Conservation (phyloP, 2,113 vertebrate species). For the Anser brachyrhynchus region DNA sequence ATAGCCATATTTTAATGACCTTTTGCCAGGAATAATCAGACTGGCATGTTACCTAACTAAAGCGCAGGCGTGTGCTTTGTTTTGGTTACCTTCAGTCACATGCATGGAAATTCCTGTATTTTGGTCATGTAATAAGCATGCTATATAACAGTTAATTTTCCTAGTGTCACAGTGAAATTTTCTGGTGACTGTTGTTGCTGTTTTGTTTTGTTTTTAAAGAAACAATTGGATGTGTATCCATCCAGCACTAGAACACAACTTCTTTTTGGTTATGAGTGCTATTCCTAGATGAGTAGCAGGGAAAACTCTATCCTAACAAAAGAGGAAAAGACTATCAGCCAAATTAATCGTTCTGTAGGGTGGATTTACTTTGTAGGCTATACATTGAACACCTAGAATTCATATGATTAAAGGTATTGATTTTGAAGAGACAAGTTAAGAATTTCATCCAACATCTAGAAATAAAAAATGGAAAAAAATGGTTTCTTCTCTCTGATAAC, state of each 20-base stretch:
- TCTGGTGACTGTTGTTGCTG: neutral
- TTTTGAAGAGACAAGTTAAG: neutral
- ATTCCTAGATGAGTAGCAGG: neutral
- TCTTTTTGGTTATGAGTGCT: neutral
- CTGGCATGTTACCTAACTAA: neutral
- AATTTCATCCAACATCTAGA: neutral
- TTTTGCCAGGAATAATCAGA: neutral
- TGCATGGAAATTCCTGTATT: neutral
- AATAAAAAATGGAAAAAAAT: neutral
- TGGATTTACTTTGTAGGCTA: neutral
- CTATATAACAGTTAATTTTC: neutral
- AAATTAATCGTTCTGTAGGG: neutral
- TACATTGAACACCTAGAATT: neutral
- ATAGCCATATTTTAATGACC: neutral
- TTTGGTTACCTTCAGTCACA: neutral
- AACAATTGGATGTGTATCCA: neutral
- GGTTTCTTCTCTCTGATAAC: neutral
- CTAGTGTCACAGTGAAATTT: neutral
- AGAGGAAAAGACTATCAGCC: neutral
- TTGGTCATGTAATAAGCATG: neutral
- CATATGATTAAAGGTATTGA: neutral
- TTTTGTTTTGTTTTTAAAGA: neutral
- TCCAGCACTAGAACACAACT: neutral
- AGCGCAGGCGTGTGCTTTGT: neutral
- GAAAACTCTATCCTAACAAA: neutral